Evolutionary conservation across 2,888 invertebrate genomes (phyloP), one percentile per base, ranked within the genome.

Genomic region (Volucella inflata): DNA sequence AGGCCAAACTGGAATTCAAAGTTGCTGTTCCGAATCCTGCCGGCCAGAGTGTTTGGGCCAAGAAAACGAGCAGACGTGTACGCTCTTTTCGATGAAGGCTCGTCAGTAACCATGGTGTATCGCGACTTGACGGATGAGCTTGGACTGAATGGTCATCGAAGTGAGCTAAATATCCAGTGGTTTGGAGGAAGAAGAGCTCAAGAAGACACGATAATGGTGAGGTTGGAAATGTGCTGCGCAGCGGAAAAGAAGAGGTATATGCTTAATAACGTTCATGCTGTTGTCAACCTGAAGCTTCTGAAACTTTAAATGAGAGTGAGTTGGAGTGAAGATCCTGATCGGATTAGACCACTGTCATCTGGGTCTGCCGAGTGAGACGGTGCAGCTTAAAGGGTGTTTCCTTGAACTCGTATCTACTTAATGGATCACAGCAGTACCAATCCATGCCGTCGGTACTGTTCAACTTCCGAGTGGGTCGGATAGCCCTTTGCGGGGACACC

Each of bases 381-480:
- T 30, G 6, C 30, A 30, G 6, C 30, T 30, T 30, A 30, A 30
- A 1, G 30, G 90, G 89, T 6, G 46, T 87, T 2, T 88, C n/a
- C n/a, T n/a, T n/a, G n/a, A n/a, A n/a, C n/a, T 88, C 88, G 14
- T 38, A 80, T 10, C 68, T 91, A 10, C 65, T 90, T 4, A 85
- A 87, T n/a, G 90, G 90, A 1, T 90, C 91, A 2, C 90, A 90
- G 70, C 67, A 90, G 9, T 87, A 90, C 4, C 82, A 88, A 12
- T 87, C 90, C 4, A 75, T 92, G 51, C 82, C 89, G 2, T 90
- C 90, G 1, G 89, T 91, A 1, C 74, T 91, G 46, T 88, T 90
- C 80, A 88, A 90, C 2, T 92, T 92, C 85, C 87, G 91, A 11
- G 89, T 89, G 87, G 79, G 89, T 38, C 82, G 67, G 50, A 80